Evolutionary conservation across 1,140 invertebrate species (phyloP).

Genomic region (Ylistrum balloti): DNA sequence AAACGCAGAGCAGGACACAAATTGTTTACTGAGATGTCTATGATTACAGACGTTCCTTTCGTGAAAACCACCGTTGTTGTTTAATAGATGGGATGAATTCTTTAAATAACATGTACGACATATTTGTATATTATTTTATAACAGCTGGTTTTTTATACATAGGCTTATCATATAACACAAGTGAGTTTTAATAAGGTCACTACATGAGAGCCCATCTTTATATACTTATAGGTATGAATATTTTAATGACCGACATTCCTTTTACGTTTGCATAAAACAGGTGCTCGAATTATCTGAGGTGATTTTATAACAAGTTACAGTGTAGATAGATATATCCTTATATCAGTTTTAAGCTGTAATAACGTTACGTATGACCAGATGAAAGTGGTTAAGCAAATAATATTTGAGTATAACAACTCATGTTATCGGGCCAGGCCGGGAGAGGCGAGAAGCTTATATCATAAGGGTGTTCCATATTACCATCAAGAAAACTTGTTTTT

Average conservation of each 20-base stretch:
- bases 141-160: too few relatives aligned
- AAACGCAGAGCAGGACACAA: too few relatives aligned
- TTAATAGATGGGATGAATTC: not conserved
- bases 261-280: not conserved
- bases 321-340: not conserved
- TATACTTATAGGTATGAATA: not conserved
- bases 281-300: not conserved
- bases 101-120: not conserved
- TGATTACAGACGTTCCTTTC: too few relatives aligned
- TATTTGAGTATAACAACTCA: not conserved
- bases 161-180: too few relatives aligned
- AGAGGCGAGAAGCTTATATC: conserved; percentile 37
- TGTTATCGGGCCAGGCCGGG: not conserved
- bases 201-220: not conserved
- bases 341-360: conserved; percentile 1
- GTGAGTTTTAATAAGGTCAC: too few relatives aligned
- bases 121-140: conserved; percentile 6
- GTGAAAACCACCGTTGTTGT: too few relatives aligned
- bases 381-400: not conserved
- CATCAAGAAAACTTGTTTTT: conserved; percentile 29
- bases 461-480: conserved; percentile 10
- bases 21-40: too few relatives aligned
- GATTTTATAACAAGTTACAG: not conserved
- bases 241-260: conserved; percentile 18
- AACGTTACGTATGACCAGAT: not conserved